These are phyloP conservation scores for Protomyctophum bolini DNA, from an alignment of 2,113 vertebrate species.

Conservation along the genomic window DNA sequence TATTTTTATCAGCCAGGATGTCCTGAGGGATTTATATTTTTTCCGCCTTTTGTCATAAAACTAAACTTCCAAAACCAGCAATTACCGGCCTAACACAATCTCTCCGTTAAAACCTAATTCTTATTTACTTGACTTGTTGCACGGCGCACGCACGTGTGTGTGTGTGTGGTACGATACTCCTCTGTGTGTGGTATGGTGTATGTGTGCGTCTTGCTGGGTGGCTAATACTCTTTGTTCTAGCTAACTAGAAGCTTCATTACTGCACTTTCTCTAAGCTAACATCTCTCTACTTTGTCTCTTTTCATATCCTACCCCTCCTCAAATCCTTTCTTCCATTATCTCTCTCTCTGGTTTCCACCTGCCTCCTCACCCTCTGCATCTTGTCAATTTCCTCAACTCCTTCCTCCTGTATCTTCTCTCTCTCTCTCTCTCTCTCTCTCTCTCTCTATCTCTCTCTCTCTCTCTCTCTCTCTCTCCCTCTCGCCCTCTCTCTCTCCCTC, in stretches of 20 bases:
- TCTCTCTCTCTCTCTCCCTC: background rate
- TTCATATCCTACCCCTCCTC: background rate
- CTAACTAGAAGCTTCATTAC: constrained; percentile 31
- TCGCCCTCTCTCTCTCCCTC: no score
- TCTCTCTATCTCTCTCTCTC: background rate
- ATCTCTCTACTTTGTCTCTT: constrained; percentile 12
- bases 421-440: background rate
- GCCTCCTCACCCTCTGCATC: background rate
- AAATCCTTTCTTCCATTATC: background rate
- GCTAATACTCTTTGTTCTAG: constrained; percentile 44
- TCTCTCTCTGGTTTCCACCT: background rate
- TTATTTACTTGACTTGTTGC: no score
- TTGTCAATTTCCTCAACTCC: background rate
- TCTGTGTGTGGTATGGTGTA: constrained; percentile 19
- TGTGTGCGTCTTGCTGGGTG: constrained; percentile 5
- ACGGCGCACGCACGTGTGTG: no score
- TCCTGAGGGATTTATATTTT: no score
- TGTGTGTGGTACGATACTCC: background rate
- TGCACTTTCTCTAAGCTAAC: constrained; percentile 41
- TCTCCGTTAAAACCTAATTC: no score
- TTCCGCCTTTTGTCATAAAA: no score
- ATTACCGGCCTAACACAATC: no score
- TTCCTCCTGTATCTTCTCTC: background rate
- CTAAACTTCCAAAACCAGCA: no score
- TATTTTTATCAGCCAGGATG: no score